Evolutionary conservation across 2,113 vertebrate species (phyloP).

Genomic region (Sapajus apella): DNA sequence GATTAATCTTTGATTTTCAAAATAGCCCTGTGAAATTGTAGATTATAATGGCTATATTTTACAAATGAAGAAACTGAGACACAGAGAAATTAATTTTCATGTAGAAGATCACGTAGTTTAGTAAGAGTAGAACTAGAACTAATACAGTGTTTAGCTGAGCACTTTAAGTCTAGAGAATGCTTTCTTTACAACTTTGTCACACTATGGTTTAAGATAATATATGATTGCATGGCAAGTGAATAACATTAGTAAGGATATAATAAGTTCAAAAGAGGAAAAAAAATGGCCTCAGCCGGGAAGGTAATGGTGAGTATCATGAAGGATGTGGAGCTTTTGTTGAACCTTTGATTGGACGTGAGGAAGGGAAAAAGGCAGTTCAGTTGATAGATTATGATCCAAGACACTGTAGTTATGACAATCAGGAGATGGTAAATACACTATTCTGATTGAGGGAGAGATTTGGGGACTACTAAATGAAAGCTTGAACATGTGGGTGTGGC

Average conservation of each 20-base stretch:
- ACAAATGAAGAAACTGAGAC: neutral
- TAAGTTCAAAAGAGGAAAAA: neutral
- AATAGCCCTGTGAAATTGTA: neutral
- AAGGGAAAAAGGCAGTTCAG: neutral
- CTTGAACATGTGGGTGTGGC: neutral
- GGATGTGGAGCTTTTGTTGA: neutral
- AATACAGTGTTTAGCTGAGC: neutral
- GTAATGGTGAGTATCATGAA: neutral
- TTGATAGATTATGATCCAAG: neutral
- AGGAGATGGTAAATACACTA: neutral
- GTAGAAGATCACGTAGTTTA: neutral
- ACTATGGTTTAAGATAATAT: neutral
- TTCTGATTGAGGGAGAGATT: neutral
- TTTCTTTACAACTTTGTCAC: neutral
- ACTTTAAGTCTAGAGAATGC: neutral
- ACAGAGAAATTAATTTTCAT: neutral
- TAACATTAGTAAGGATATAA: neutral
- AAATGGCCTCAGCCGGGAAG: neutral
- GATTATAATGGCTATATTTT: neutral
- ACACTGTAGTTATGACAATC: neutral
- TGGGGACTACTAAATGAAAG: neutral
- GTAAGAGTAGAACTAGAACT: neutral
- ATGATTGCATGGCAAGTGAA: neutral
- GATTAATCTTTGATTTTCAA: neutral
- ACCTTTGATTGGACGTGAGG: neutral